phyloP scores from a whole-genome alignment of 2,888 invertebrate genomes.

The Lasioglossum zephyrum region DNA sequence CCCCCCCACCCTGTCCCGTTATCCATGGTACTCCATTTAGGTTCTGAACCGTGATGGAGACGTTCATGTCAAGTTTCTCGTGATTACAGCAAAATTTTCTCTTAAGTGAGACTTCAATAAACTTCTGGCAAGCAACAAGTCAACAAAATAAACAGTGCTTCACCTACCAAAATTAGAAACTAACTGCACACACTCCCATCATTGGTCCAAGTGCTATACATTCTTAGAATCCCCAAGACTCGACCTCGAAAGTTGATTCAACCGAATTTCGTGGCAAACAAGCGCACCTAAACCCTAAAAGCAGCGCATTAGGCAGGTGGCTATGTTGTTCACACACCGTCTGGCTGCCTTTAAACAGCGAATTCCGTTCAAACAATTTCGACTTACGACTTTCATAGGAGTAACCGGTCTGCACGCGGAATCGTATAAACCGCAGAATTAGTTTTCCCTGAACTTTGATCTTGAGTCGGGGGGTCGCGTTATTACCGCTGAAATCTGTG shows the following conservation, averaged over 20 bases:
- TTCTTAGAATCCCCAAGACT: too few species aligned
- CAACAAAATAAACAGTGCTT: neutral
- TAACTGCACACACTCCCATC: neutral
- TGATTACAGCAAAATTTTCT: too few species aligned
- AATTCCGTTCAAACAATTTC: conserved; percentile 10
- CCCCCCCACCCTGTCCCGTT: neutral
- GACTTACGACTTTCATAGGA: neutral
- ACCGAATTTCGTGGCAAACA: neutral
- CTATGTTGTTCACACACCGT: neutral
- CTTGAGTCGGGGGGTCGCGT: neutral
- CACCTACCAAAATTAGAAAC: neutral
- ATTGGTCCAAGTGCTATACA: neutral
- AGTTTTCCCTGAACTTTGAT: conserved; percentile 5
- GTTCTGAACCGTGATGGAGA: neutral
- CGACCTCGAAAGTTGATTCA: neutral
- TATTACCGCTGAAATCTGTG: conserved; percentile 15
- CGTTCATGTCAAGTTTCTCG: neutral
- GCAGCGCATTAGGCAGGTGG: neutral
- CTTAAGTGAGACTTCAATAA: too few species aligned
- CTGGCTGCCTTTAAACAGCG: neutral
- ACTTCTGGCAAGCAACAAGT: too few species aligned
- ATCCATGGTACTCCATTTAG: neutral
- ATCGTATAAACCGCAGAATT: conserved; percentile 6
- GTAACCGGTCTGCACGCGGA: neutral
- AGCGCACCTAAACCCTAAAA: neutral